These are phyloP conservation scores for Sinopyrophorus schimmeli DNA, from an alignment of 2,888 invertebrate genomes.

Conservation along the genomic window DNA sequence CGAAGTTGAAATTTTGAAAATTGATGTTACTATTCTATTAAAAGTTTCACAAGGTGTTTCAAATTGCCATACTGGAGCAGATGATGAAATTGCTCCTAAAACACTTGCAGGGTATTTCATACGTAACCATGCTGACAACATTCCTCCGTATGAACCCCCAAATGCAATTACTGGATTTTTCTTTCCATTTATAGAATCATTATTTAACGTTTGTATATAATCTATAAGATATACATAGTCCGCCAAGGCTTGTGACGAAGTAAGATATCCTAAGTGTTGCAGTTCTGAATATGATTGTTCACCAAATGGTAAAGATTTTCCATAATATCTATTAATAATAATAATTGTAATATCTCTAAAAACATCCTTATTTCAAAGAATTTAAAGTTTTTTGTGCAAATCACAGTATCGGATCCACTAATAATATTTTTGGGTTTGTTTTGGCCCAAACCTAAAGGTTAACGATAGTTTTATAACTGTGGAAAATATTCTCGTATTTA, in stretches of 20 bases:
- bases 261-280: constrained; percentile 78
- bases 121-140: constrained; percentile 94
- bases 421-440: no score
- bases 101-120: constrained; percentile 93
- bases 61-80: constrained; percentile 90
- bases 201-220: constrained; percentile 56
- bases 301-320: constrained; percentile 86
- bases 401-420: no score
- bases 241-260: constrained; percentile 89
- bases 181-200: constrained; percentile 42
- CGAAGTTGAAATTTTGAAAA: constrained; percentile 59
- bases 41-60: constrained; percentile 77
- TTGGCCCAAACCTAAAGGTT: no score
- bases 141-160: constrained; percentile 94
- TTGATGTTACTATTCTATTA: constrained; percentile 76
- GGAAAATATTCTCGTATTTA: no score
- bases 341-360: no score
- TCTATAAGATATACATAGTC: constrained; percentile 85
- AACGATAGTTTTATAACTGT: no score
- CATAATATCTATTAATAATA: constrained; percentile 75
- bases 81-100: constrained; percentile 87
- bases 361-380: no score
- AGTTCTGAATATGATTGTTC: constrained; percentile 69
- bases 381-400: no score
- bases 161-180: constrained; percentile 80